A percentile compares a stretch with the other conserved stretches of the same genome.
Evolutionary conservation across 1,140 invertebrate genomes (phyloP).

Genomic region (Drosophila teissieri): DNA sequence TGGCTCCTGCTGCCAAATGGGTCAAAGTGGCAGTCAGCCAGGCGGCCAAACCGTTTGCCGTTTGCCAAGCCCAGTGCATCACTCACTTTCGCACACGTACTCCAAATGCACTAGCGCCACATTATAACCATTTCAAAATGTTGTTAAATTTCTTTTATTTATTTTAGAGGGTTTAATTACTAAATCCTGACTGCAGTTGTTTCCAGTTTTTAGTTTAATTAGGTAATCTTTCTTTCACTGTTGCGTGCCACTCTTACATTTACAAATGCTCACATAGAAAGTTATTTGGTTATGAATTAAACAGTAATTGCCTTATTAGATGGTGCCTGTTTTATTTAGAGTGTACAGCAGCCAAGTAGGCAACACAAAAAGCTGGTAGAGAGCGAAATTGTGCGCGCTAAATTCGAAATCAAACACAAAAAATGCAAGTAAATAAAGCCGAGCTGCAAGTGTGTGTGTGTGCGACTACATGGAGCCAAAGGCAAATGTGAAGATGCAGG

Average conservation of each 20-base stretch:
- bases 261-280: no score
- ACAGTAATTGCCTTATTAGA: no score
- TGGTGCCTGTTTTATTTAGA: background rate
- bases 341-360: conserved; percentile 47
- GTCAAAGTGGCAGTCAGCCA: conserved; percentile 80
- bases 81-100: conserved; percentile 19
- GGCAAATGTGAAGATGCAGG: conserved; percentile 67
- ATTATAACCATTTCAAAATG: background rate
- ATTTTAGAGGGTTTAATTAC: no score
- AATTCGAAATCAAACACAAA: conserved; percentile 80
- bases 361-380: conserved; percentile 37
- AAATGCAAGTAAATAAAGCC: conserved; percentile 69
- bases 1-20: conserved; percentile 69
- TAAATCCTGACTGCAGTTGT: no score
- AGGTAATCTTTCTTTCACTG: background rate
- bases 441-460: conserved; percentile 26
- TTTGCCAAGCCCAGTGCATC: conserved; percentile 70
- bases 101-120: conserved; percentile 4
- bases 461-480: conserved; percentile 77
- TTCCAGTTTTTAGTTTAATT: no score
- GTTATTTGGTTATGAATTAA: no score
- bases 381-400: conserved; percentile 72
- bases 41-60: conserved; percentile 70
- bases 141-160: background rate
- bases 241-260: no score